Base-by-base conservation (phyloP, 2,888 invertebrate species). In the Dicyrtomina minuta region DNA sequence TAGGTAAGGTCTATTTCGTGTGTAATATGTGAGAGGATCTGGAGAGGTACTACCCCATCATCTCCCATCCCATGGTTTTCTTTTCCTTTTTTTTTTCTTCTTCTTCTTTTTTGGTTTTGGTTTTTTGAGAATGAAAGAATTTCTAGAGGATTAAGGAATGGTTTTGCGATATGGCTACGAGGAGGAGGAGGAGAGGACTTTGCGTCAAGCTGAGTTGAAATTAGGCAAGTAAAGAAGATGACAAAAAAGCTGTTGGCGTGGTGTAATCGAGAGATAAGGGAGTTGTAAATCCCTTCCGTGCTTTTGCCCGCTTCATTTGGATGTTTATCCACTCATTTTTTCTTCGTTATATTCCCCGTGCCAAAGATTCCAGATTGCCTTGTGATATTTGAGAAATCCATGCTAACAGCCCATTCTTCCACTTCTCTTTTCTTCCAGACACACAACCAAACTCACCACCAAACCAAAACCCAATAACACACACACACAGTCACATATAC, bases 251-350 rank as follows among this genome's bases (percentile, higher is more conserved):
- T 76, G 75, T 76, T 78, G 74, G 75, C 70, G 72, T 76, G 71
- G 74, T 78, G 78, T 78, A 78, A 77, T 78, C 67, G 75, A 72
- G 75, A 76, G 78, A 78, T 78, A 78, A 78, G 77, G 78, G 75
- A 72, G 71, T 74, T 72, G 73, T 72, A 76, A 77, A 77, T 77
- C 75, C 75, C 75, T 71, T 71, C 72, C 61, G 67, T 70, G 69
- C 66, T 69, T 67, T 69, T 69, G 70, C 72, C 74, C 70, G 67
- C 69, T 72, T 72, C 70, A 75, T 74, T 74, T 73, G 71, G 72
- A 73, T 78, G 78, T 76, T 75, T 78, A 78, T 78, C 78, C 75
- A 74, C 75, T 77, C 78, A 77, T 77, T 76, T 77, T 76, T 77
- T 74, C 77, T 74, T 78, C 75, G 72, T 78, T 76, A 73, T 75